Evolutionary conservation across 2,797 vertebrate species (phyloP), one percentile per base, ranked within the genome.

Genomic region (Mareca penelope): DNA sequence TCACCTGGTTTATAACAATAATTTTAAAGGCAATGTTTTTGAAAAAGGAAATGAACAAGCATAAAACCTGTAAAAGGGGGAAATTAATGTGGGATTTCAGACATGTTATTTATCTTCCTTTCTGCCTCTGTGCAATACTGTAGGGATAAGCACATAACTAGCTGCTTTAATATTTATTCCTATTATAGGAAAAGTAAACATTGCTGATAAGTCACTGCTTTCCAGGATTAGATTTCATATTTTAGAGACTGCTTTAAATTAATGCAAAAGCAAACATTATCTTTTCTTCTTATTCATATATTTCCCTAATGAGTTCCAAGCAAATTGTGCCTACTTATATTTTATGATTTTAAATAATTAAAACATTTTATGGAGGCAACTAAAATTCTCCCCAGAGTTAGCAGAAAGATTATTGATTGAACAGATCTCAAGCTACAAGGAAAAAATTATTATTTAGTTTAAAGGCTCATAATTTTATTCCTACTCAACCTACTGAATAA

Each of bases 301-400:
- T 96, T 97, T 95, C 88, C 91, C 96, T 97, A 96, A 96, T 94
- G 94, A 96, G 85, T 93, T 94, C 72, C 85, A 94, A 94, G 90
- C 87, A 96, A 96, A 96, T 96, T 95, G 91, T 88, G 78, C 90
- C 95, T 96, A 95, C 95, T 96, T 97, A 94, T 96, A 95, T 95
- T 96, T 97, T 97, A 97, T 90, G 87, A 94, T 96, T 97, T 97
- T 94, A 95, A 95, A 97, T 96, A 97, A 97, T 97, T 96, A 97
- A 97, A 97, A 95, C 92, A 96, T 97, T 97, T 97, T 96, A 97
- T 96, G 88, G 92, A 94, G 88, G 95, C 95, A 96, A 96, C 95
- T 97, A 96, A 95, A 97, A 97, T 95, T 96, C 87, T 96, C 95
- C 91, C 94, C 72, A 88, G 95, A 92, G 94, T 94, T 96, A 95